Conservation (phyloP, 2,888 invertebrate species). For the Ecdyonurus torrentis region DNA sequence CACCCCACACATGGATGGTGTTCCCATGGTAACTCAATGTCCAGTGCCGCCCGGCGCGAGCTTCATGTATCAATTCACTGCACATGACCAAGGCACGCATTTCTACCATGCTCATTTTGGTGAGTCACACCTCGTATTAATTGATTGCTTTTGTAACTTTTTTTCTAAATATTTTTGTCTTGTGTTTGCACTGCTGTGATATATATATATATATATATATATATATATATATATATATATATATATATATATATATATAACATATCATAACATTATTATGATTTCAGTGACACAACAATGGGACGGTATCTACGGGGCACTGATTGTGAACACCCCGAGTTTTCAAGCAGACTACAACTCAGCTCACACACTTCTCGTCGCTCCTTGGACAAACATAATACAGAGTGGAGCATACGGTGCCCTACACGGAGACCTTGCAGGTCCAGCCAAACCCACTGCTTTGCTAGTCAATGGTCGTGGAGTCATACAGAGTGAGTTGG, state of each 20-base stretch:
- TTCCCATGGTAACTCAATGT: slow-evolving; percentile 60
- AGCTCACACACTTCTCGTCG: neutral
- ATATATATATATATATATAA: too few relatives aligned
- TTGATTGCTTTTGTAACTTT: neutral
- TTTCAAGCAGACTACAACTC: too few relatives aligned
- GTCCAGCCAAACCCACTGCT: neutral
- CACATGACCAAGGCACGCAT: slow-evolving; percentile 48
- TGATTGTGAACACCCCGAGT: neutral
- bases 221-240: too few relatives aligned
- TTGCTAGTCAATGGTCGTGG: neutral
- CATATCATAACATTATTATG: too few relatives aligned
- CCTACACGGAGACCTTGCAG: neutral
- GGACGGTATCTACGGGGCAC: neutral
- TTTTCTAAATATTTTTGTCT: too few relatives aligned
- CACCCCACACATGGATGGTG: slow-evolving; percentile 59
- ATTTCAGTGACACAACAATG: neutral
- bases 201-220: too few relatives aligned
- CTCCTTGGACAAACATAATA: neutral
- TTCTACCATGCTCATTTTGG: slow-evolving; percentile 54
- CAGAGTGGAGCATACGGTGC: neutral
- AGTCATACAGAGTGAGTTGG: too few relatives aligned
- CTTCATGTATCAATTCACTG: slow-evolving; percentile 54
- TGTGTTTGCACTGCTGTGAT: too few relatives aligned
- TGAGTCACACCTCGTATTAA: slow-evolving; percentile 19
- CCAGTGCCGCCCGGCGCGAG: slow-evolving; percentile 48